These are phyloP conservation scores for Rhamphomyia laevipes DNA, from an alignment of 2,888 invertebrate genomes.

Conservation along the genomic window DNA sequence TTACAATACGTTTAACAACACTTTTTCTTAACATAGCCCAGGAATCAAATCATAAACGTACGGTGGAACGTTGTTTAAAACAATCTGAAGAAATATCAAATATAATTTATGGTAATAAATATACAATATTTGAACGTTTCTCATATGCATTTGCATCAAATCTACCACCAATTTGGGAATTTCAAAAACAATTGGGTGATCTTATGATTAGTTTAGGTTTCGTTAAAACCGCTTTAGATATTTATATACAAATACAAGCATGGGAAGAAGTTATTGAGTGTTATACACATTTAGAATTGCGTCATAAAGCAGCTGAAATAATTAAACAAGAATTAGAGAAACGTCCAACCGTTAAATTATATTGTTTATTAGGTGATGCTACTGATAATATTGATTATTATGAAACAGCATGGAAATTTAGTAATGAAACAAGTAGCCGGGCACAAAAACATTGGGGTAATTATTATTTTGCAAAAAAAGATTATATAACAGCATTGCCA, in stretches of 20 bases:
- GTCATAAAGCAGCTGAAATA: slow-evolving; percentile 84
- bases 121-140: slow-evolving; percentile 31
- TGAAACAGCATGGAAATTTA: slow-evolving; percentile 84
- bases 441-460: slow-evolving; percentile 85
- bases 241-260: slow-evolving; percentile 59
- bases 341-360: slow-evolving; percentile 71
- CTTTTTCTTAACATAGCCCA: slow-evolving; percentile 63
- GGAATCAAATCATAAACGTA: slow-evolving; percentile 65
- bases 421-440: slow-evolving; percentile 64
- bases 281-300: slow-evolving; percentile 69
- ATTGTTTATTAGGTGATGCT: slow-evolving; percentile 87
- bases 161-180: slow-evolving; percentile 62
- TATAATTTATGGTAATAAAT: slow-evolving; percentile 32
- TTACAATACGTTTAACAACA: slow-evolving; percentile 65
- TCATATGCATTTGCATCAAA: slow-evolving; percentile 60
- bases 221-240: slow-evolving; percentile 71
- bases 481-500: slow-evolving; percentile 65
- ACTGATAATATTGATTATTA: slow-evolving; percentile 67
- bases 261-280: slow-evolving; percentile 93
- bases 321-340: slow-evolving; percentile 68
- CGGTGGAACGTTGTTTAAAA: slow-evolving; percentile 76
- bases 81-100: slow-evolving; percentile 74
- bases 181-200: slow-evolving; percentile 66
- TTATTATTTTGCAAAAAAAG: slow-evolving; percentile 58
- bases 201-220: slow-evolving; percentile 69